phyloP scores from a whole-genome alignment of 2,797 vertebrate genomes.

The Mastacembelus armatus region DNA sequence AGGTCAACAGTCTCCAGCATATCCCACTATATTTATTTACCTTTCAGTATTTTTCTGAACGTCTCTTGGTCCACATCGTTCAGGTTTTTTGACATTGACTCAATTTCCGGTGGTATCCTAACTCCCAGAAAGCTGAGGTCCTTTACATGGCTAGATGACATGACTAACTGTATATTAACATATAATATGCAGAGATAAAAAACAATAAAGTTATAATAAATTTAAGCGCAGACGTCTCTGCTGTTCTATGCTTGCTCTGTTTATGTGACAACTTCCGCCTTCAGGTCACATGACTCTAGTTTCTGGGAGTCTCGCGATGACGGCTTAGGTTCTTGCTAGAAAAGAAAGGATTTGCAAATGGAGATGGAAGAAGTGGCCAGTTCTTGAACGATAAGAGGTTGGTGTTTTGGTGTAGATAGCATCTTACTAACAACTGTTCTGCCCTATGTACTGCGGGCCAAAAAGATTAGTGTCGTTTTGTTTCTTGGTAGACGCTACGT shows the following conservation, averaged over 20 bases:
- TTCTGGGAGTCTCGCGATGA: conserved; percentile 60
- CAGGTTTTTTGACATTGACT: conserved; percentile 83
- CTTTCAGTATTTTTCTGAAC: conserved; percentile 85
- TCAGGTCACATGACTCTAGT: conserved; percentile 56
- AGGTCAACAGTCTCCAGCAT: not conserved
- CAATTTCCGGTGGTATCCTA: conserved; percentile 85
- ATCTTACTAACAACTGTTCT: fast-evolving
- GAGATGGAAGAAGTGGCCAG: conserved; percentile 50
- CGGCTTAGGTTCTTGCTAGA: conserved; percentile 21
- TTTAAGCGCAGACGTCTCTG: fast-evolving
- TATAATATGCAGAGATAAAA: not conserved
- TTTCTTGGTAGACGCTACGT: conserved; percentile 20
- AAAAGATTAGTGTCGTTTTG: not conserved
- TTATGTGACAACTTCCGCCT: conserved; percentile 61
- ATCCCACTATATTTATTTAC: conserved; percentile 79
- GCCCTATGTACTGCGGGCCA: fast-evolving
- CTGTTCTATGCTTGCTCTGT: conserved; percentile 8
- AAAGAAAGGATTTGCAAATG: conserved; percentile 78
- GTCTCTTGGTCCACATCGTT: conserved; percentile 85
- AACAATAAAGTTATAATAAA: fast-evolving
- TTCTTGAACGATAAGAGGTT: conserved; percentile 67
- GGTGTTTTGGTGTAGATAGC: conserved; percentile 10
- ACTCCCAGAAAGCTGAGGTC: conserved; percentile 80
- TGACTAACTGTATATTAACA: conserved; percentile 23
- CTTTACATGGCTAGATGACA: conserved; percentile 63